Evolutionary conservation across 1,140 invertebrate species (phyloP), one percentile per base, ranked within the genome.

Genomic region (Drosophila ficusphila): DNA sequence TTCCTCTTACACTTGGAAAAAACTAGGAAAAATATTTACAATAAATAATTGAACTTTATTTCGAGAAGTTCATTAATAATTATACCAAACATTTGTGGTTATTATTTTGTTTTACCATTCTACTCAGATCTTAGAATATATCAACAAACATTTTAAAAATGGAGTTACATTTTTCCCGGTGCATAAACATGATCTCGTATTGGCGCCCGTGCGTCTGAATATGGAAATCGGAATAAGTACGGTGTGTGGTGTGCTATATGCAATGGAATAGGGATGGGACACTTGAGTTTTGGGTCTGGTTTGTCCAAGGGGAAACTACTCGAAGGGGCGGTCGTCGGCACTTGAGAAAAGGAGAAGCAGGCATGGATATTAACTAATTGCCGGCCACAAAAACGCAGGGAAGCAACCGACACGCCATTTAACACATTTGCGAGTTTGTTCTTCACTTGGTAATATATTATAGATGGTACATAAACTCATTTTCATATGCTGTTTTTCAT

Each of bases 311-410:
- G 46, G 46, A 48, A 31, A n/a, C 29, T 18, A 48, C 46, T 48
- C 27, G 29, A 12, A 48, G 11, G 25, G 27, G 46, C 46, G 46
- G 27, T 48, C 46, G 29, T 4, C 27, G 8, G 23, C 51, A 60
- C 57, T 60, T 60, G 51, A 57, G 18, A 39, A 12, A n/a, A 36
- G 14, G 8, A 47, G 25, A 29, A 29, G 25, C 25, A 25, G 12
- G 42, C 42, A 64, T 58, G 60, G 38, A 62, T 47, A 64, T 64
- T 64, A 64, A 62, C 56, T 64, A 64, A 64, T 64, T 64, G 60
- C 21, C 33, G 39, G 39, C 57, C 60, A 62, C 60, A 19, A 46
- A 60, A 9, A 12, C 25, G 19, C 42, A 9, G 34, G 51, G 23
- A 9, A 38, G 6, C 57, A 34, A 34, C 39, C 49, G 57, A 56